phyloP scores from a whole-genome alignment of 2,888 invertebrate genomes.

The Matsumyia berberina region DNA sequence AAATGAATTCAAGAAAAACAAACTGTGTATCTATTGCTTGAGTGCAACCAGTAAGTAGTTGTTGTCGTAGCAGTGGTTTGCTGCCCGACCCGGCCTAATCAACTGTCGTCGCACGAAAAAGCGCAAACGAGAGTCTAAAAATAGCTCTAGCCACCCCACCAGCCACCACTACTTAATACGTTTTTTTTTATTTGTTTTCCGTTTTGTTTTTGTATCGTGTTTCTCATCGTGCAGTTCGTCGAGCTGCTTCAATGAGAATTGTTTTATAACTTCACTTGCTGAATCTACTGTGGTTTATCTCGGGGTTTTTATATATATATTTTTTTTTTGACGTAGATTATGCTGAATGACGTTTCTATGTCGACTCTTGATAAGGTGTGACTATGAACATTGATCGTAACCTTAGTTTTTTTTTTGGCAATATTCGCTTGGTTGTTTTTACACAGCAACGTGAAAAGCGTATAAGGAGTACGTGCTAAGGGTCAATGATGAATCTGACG shows the following conservation, averaged over 20 bases:
- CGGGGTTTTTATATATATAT: not conserved
- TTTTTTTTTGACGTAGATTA: not conserved
- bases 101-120: constrained; percentile 32
- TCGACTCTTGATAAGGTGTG: not conserved
- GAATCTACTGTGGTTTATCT: constrained; percentile 40
- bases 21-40: not conserved
- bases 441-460: constrained; percentile 12
- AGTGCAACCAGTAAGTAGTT: constrained; percentile 16
- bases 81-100: constrained; percentile 38
- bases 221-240: constrained; percentile 29
- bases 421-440: not conserved
- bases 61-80: too few relatives aligned
- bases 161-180: constrained; percentile 20
- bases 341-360: constrained; percentile 27
- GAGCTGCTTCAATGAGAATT: constrained; percentile 24
- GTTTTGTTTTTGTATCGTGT: constrained; percentile 56
- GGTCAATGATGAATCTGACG: constrained; percentile 52
- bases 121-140: constrained; percentile 62
- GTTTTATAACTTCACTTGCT: constrained; percentile 41
- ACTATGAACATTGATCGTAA: not conserved
- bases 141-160: constrained; percentile 40
- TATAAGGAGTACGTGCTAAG: constrained; percentile 26
- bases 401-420: constrained; percentile 3
- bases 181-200: constrained; percentile 16
- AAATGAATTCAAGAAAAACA: constrained; percentile 29